These are phyloP conservation scores for Drosophila grimshawi DNA, from an alignment of 1,140 invertebrate species.

Conservation along the genomic window DNA sequence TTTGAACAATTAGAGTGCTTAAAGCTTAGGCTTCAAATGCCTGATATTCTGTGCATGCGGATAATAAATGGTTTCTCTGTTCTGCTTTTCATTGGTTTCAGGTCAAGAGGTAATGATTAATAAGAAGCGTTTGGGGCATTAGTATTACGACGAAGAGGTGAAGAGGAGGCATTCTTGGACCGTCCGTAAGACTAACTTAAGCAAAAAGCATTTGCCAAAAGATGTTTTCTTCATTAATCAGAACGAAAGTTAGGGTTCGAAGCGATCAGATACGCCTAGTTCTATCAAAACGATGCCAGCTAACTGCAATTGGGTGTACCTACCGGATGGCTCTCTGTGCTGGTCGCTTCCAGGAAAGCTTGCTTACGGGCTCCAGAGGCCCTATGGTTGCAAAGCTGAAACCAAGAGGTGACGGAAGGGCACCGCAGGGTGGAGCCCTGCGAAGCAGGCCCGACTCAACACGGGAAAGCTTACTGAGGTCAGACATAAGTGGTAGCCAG, in stretches of 20 bases:
- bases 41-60: slow-evolving; percentile 73
- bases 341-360: slow-evolving; percentile 88
- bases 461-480: slow-evolving; percentile 93
- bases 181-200: slow-evolving; percentile 90
- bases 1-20: background rate
- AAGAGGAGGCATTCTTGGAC: slow-evolving; percentile 93
- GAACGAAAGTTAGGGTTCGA: slow-evolving; percentile 18
- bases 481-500: slow-evolving; percentile 95
- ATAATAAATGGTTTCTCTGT: slow-evolving; percentile 86
- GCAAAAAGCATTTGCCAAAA: slow-evolving; percentile 91
- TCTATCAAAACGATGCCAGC: slow-evolving; percentile 80
- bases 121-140: slow-evolving; percentile 3
- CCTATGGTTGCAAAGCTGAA: slow-evolving; percentile 97
- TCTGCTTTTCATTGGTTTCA: slow-evolving; percentile 84
- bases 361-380: slow-evolving; percentile 93
- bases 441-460: slow-evolving; percentile 93
- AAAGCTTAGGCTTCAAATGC: background rate
- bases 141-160: slow-evolving; percentile 88
- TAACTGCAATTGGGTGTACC: slow-evolving; percentile 88
- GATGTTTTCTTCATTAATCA: no score
- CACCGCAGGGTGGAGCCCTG: slow-evolving; percentile 96
- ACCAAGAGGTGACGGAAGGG: slow-evolving; percentile 95
- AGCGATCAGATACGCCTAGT: slow-evolving; percentile 16
- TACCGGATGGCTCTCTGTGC: slow-evolving; percentile 86
- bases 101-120: slow-evolving; percentile 90